phyloP scores from a whole-genome alignment of 2,888 invertebrate species.

The Ptychoptera albimana region DNA sequence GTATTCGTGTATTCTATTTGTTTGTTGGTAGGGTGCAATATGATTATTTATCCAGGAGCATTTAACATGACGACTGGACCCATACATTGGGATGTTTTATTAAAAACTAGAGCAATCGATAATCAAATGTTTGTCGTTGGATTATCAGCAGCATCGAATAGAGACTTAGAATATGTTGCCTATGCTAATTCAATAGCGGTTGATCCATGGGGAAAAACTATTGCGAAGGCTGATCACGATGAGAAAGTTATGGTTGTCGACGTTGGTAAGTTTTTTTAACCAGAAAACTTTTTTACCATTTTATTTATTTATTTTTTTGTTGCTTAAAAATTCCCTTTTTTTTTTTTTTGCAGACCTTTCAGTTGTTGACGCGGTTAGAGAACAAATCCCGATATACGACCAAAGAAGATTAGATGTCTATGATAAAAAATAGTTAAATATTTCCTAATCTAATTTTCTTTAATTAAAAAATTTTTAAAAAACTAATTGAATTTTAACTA shows the following conservation, averaged over 20 bases:
- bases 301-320: not conserved
- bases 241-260: constrained; percentile 53
- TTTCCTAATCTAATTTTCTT: no score
- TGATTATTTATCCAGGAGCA: constrained; percentile 84
- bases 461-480: no score
- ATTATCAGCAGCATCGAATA: constrained; percentile 61
- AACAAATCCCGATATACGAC: constrained; percentile 62
- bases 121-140: constrained; percentile 73
- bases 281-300: no score
- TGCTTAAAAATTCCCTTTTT: not conserved
- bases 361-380: constrained; percentile 56
- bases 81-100: no score
- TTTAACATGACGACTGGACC: constrained; percentile 89
- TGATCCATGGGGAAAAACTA: constrained; percentile 60
- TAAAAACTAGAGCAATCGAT: constrained; percentile 43
- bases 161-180: constrained; percentile 51
- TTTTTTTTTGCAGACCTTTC: constrained; percentile 44
- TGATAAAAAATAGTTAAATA: constrained; percentile 24
- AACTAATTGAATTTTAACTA: no score
- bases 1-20: constrained; percentile 1
- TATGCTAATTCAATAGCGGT: constrained; percentile 70
- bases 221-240: constrained; percentile 43
- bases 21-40: constrained; percentile 48
- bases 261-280: constrained; percentile 37
- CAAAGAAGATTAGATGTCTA: constrained; percentile 67